Percentiles rank a stretch among this genome's conserved stretches.
Evolutionary conservation across 1,140 invertebrate species (phyloP).

Genomic region (Halyomorpha halys): DNA sequence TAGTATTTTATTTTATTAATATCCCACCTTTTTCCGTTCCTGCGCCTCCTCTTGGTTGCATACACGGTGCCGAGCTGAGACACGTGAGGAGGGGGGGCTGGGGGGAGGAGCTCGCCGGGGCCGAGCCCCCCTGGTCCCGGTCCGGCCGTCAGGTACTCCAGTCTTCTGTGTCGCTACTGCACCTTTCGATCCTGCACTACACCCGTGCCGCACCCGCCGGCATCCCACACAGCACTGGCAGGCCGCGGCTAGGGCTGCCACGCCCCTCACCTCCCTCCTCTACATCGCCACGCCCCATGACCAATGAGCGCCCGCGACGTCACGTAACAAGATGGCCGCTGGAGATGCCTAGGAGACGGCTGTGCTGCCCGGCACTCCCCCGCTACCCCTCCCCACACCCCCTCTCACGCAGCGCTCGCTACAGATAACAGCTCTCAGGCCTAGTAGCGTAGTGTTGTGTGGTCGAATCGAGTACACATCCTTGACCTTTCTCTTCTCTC

Average conservation of each 20-base stretch:
- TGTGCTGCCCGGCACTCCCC: neutral
- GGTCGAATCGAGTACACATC: too few species aligned
- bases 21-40: conserved; percentile 85
- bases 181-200: neutral
- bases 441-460: too few species aligned
- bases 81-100: conserved; percentile 33
- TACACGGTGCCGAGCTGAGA: conserved; percentile 89
- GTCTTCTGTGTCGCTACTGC: neutral
- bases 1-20: too few species aligned
- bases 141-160: conserved; percentile 30
- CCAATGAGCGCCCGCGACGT: neutral
- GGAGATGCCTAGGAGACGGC: neutral
- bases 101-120: conserved; percentile 25
- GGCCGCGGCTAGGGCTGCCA: neutral
- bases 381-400: neutral
- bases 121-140: conserved; percentile 26
- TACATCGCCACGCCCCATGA: neutral
- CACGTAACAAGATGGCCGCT: neutral
- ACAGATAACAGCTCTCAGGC: too few species aligned
- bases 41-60: conserved; percentile 79
- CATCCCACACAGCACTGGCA: conserved; percentile 7
- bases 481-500: too few species aligned
- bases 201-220: neutral
- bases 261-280: neutral
- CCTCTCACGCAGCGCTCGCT: too few species aligned